Percentiles rank a stretch among this genome's conserved stretches.
These are phyloP conservation scores for Copsychus sechellarum DNA, from an alignment of 2,113 vertebrate species.

Conservation along the genomic window DNA sequence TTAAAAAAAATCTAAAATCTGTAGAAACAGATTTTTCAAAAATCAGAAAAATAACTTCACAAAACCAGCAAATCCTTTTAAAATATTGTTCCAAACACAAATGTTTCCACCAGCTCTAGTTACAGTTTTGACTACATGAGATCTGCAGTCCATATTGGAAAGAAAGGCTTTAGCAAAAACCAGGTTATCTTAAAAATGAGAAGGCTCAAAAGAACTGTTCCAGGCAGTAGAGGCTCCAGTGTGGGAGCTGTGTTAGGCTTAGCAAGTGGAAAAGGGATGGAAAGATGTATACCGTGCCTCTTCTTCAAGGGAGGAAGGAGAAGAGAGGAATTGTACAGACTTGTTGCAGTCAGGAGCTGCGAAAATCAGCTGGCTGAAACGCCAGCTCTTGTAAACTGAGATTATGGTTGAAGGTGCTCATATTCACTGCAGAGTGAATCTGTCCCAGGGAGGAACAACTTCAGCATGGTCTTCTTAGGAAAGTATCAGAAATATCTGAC, in stretches of 20 bases:
- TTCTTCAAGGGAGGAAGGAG: background rate
- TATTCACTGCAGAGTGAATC: background rate
- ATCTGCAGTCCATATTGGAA: background rate
- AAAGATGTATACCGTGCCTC: rapidly evolving
- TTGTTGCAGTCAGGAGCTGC: background rate
- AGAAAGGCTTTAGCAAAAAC: background rate
- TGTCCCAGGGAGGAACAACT: background rate
- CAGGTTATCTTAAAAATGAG: background rate
- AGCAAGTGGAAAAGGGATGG: background rate
- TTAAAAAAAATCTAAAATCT: background rate
- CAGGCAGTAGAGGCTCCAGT: background rate
- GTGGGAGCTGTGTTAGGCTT: background rate
- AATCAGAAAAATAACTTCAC: background rate
- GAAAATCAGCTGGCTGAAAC: background rate
- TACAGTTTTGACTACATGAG: background rate
- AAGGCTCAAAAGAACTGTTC: background rate
- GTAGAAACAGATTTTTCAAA: background rate
- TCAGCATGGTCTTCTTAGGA: background rate
- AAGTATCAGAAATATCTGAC: background rate
- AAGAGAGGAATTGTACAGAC: background rate
- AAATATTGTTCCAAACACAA: background rate
- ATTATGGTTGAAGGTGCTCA: background rate
- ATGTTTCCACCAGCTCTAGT: background rate
- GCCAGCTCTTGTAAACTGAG: background rate
- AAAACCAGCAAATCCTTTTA: background rate